Evolutionary conservation across 2,888 invertebrate genomes (phyloP).

Genomic region (Platycnemis pennipes): DNA sequence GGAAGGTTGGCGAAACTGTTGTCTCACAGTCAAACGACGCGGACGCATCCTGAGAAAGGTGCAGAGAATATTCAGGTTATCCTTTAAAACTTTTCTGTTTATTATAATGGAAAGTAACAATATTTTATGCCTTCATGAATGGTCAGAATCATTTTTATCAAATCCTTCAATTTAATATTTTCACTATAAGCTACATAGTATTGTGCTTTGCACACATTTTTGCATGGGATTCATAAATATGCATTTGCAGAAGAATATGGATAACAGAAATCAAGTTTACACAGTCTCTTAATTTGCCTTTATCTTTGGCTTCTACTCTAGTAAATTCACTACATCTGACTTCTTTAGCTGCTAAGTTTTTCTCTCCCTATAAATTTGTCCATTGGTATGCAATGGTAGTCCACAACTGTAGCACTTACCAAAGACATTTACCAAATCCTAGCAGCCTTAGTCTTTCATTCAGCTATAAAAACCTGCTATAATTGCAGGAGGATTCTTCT

Average conservation of each 20-base stretch:
- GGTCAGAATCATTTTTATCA: background rate
- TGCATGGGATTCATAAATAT: slow-evolving; percentile 52
- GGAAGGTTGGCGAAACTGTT: too few species aligned
- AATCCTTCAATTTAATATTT: slow-evolving; percentile 17
- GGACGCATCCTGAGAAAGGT: too few species aligned
- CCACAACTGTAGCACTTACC: slow-evolving; percentile 29
- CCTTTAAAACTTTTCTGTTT: too few species aligned
- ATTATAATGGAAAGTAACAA: background rate
- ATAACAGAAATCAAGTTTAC: slow-evolving; percentile 30
- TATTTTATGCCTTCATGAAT: background rate
- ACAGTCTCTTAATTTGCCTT: slow-evolving; percentile 52
- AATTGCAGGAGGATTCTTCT: background rate
- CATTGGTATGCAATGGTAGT: slow-evolving; percentile 36
- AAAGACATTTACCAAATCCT: slow-evolving; percentile 8
- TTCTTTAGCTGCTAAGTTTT: slow-evolving; percentile 14
- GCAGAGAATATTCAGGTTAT: too few species aligned
- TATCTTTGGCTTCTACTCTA: slow-evolving; percentile 65
- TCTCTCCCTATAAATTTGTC: background rate
- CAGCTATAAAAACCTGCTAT: background rate
- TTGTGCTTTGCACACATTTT: slow-evolving; percentile 59
- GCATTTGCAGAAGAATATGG: slow-evolving; percentile 27
- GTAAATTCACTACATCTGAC: slow-evolving; percentile 48
- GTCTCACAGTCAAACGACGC: too few species aligned
- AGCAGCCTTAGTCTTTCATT: slow-evolving; percentile 20
- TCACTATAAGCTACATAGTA: slow-evolving; percentile 11